phyloP scores from a whole-genome alignment of 2,888 invertebrate species.

The Hyposoter dolosus region DNA sequence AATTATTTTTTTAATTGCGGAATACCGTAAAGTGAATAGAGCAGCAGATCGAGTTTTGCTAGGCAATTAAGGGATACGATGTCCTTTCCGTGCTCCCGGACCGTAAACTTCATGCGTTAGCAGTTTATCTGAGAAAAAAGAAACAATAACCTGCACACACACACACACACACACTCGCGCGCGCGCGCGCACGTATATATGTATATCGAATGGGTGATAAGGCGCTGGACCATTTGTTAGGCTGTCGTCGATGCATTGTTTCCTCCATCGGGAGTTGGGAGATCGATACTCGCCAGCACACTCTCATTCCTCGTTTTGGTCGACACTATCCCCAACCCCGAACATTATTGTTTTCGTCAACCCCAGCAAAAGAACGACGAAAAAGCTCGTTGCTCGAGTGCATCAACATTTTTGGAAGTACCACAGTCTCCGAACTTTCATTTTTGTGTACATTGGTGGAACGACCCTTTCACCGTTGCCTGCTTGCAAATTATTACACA shows the following conservation, averaged over 20 bases:
- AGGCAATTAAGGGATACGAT: conserved; percentile 60
- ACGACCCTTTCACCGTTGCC: conserved; percentile 29
- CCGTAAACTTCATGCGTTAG: conserved; percentile 70
- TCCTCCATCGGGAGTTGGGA: conserved; percentile 72
- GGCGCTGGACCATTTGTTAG: conserved; percentile 83
- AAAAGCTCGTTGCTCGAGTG: conserved; percentile 65
- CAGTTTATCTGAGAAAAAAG: conserved; percentile 39
- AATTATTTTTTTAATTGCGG: no score
- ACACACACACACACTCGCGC: neutral
- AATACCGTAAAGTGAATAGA: no score
- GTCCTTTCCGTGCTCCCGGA: conserved; percentile 69
- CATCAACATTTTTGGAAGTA: conserved; percentile 21
- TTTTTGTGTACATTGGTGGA: conserved; percentile 29
- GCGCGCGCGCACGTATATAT: no score
- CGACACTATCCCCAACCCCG: conserved; percentile 60
- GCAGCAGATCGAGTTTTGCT: neutral
- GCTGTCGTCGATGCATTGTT: conserved; percentile 82
- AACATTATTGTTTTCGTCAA: conserved; percentile 82
- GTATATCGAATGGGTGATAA: conserved; percentile 76
- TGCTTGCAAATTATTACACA: conserved; percentile 9
- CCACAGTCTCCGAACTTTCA: conserved; percentile 15
- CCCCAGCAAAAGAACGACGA: conserved; percentile 72
- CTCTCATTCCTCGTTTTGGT: conserved; percentile 40
- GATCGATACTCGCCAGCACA: conserved; percentile 79
- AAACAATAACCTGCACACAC: conserved; percentile 12